A percentile compares a stretch with the other conserved stretches of the same genome.
phyloP scores from a whole-genome alignment of 2,113 vertebrate species.

The Notothenia coriiceps region DNA sequence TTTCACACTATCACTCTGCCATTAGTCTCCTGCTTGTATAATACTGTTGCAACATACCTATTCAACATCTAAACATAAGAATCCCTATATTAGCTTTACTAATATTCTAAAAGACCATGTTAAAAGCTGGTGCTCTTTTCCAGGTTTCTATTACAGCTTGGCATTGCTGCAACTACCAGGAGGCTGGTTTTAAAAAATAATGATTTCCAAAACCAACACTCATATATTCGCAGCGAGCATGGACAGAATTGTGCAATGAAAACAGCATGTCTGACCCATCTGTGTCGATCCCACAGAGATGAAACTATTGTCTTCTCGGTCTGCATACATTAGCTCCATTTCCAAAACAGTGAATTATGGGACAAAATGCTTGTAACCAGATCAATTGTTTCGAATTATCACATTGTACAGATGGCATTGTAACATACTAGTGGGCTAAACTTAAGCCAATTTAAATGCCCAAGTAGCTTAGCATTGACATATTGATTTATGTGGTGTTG shows the following conservation, averaged over 20 bases:
- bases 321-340: slow-evolving; percentile 41
- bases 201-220: slow-evolving; percentile 50
- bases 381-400: slow-evolving; percentile 75
- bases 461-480: slow-evolving; percentile 61
- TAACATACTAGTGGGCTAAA: slow-evolving; percentile 59
- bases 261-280: slow-evolving; percentile 36
- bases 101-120: slow-evolving; percentile 28
- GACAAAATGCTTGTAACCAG: slow-evolving; percentile 68
- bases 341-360: slow-evolving; percentile 51
- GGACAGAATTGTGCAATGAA: slow-evolving; percentile 37
- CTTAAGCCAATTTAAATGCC: slow-evolving; percentile 65
- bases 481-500: slow-evolving; percentile 70
- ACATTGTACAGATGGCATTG: slow-evolving; percentile 60
- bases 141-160: slow-evolving; percentile 40
- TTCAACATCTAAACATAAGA: slow-evolving; percentile 28
- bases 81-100: slow-evolving; percentile 40
- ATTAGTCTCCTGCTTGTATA: slow-evolving; percentile 16
- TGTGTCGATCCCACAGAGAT: slow-evolving; percentile 39
- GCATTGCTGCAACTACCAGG: slow-evolving; percentile 25
- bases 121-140: slow-evolving; percentile 16
- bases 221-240: slow-evolving; percentile 36
- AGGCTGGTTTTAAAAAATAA: slow-evolving; percentile 50
- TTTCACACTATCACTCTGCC: neutral
- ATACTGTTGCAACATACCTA: slow-evolving; percentile 43
- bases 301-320: slow-evolving; percentile 37